phyloP scores from a whole-genome alignment of 2,113 vertebrate species.

The Ciconia boyciana region DNA sequence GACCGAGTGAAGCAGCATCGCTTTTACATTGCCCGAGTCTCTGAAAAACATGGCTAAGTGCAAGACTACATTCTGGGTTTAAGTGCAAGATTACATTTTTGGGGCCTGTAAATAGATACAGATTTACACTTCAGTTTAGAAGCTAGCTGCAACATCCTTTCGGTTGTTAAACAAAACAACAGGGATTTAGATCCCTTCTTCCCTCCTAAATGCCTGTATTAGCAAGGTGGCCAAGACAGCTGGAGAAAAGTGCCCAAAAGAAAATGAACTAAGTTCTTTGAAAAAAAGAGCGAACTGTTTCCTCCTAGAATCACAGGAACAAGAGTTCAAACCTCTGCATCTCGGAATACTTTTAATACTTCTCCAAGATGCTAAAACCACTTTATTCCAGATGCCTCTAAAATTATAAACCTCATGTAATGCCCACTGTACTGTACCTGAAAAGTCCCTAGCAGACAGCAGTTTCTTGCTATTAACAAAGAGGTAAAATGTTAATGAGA shows the following conservation, averaged over 20 bases:
- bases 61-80: not conserved
- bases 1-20: not conserved
- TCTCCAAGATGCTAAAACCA: not conserved
- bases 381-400: not conserved
- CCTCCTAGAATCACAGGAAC: not conserved
- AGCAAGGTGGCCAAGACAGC: not conserved
- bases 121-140: not conserved
- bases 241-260: not conserved
- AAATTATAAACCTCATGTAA: constrained; percentile 60
- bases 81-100: constrained; percentile 1
- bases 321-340: not conserved
- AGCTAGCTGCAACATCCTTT: not conserved
- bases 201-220: not conserved
- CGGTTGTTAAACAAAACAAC: not conserved
- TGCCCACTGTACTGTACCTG: constrained; percentile 59
- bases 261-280: not conserved
- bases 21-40: not conserved
- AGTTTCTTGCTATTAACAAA: constrained; percentile 75
- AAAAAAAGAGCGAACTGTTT: not conserved
- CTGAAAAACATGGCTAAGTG: constrained; percentile 4
- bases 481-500: constrained; percentile 62
- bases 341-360: not conserved
- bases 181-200: not conserved
- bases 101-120: not conserved
- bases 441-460: constrained; percentile 66